Evolutionary conservation across 2,113 vertebrate genomes (phyloP).

Genomic region (Sigmodon hispidus): DNA sequence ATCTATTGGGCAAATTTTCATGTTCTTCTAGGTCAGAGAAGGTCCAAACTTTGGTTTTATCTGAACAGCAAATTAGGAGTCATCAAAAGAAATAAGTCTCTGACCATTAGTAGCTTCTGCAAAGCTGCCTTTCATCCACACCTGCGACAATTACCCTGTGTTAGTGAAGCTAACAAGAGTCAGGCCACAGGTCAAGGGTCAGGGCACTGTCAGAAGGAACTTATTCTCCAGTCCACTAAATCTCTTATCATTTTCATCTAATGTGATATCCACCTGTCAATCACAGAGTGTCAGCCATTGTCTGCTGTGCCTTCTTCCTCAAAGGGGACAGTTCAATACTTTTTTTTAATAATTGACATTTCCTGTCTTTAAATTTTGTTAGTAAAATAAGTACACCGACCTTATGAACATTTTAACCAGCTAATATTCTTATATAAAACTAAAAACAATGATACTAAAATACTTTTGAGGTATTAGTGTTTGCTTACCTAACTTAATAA

Average conservation of each 20-base stretch:
- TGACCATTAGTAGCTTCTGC: constrained; percentile 84
- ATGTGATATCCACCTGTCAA: constrained; percentile 96
- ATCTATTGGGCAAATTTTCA: constrained; percentile 81
- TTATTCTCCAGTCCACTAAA: constrained; percentile 92
- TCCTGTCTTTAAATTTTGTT: constrained; percentile 79
- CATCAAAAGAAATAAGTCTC: constrained; percentile 86
- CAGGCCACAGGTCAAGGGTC: constrained; percentile 92
- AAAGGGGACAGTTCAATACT: constrained; percentile 78
- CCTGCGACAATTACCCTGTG: constrained; percentile 91
- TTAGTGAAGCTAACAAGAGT: constrained; percentile 94
- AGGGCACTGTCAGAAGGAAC: constrained; percentile 94
- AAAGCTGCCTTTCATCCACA: constrained; percentile 90
- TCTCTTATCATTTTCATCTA: constrained; percentile 96
- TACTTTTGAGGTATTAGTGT: constrained; percentile 69
- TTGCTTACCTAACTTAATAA: constrained; percentile 13
- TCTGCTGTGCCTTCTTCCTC: constrained; percentile 83
- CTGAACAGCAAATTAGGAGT: constrained; percentile 84
- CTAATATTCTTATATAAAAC: constrained; percentile 76
- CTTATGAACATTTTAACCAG: constrained; percentile 70
- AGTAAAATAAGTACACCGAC: constrained; percentile 81
- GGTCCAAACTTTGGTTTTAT: constrained; percentile 83
- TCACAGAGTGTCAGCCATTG: constrained; percentile 88
- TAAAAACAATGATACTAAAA: constrained; percentile 69
- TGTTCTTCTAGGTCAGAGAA: constrained; percentile 83
- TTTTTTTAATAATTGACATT: constrained; percentile 83